Base-by-base conservation (phyloP, 2,113 vertebrate species). In the Cyprinus carpio region DNA sequence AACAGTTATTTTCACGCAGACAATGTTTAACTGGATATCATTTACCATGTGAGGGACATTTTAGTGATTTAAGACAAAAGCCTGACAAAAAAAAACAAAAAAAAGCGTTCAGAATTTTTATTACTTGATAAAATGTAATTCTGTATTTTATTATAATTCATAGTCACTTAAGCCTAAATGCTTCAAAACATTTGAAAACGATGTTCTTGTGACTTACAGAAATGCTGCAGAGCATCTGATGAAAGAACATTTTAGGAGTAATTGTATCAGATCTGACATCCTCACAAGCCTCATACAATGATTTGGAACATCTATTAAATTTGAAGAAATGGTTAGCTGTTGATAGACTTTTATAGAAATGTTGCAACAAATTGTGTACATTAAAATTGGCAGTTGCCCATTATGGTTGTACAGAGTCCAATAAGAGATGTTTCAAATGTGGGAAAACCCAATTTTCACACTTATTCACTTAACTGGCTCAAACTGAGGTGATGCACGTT, bases 211-310 rank as follows among this genome's bases (percentile, higher is more conserved):
- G 75, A 58, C 6, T 7, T 4, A 9, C 20, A 62, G 29, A 62
- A 79, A 40, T 40, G 31, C 34, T 43, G 56, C 76, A 18, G 56
- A 7, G 3, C 54, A 25, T 62, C 31, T 40, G n/a, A 20, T n/a
- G 29, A 58, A 18, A 6, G 34, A 64, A n/a, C 34, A 2, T 1
- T 64, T 81, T 64, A 18, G 3, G 8, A 65, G 78, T 46, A 64
- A 81, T 40, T 81, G 78, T 65, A 64, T n/a, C 78, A 46, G n/a
- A 20, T 27, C n/a, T 81, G 78, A n/a, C 4, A 20, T 54, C 49
- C 49, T 76, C 74, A 76, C 74, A 46, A 18, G 37, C 78, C 37
- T 64, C n/a, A 46, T 18, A 11, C 10, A 46, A 46, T 29, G 46
- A 18, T 46, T 9, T 29, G 74, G 4, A 58, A 2, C 54, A 23